Evolutionary conservation across 2,888 invertebrate genomes (phyloP).

Genomic region (Calameuta pallipes): DNA sequence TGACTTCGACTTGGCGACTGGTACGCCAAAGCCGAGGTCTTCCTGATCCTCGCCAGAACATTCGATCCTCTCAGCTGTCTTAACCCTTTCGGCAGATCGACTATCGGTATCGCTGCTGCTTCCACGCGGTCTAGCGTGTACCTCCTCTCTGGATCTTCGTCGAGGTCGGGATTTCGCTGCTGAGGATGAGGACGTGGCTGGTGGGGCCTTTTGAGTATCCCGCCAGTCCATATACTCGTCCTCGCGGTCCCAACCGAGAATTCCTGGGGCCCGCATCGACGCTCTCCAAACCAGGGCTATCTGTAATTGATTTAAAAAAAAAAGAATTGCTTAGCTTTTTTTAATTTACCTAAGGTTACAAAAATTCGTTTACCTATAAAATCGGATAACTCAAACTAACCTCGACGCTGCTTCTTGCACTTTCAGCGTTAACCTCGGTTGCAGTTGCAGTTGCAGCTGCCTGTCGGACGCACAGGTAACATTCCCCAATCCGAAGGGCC

Average conservation of each 20-base stretch:
- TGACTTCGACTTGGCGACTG: conserved; percentile 52
- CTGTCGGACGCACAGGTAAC: conserved; percentile 73
- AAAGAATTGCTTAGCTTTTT: not conserved
- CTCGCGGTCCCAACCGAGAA: conserved; percentile 65
- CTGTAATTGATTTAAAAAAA: conserved; percentile 31
- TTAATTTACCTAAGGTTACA: no score
- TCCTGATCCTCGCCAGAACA: conserved; percentile 13
- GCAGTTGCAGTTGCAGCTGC: conserved; percentile 46
- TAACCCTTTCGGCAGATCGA: not conserved
- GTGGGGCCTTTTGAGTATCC: conserved; percentile 59
- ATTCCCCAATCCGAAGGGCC: conserved; percentile 72
- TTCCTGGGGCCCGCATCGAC: conserved; percentile 64
- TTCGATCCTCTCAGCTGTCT: not conserved
- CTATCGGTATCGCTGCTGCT: not conserved
- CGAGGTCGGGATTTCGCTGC: conserved; percentile 43
- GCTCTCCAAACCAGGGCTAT: conserved; percentile 64
- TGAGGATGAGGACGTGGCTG: conserved; percentile 23
- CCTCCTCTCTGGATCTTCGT: conserved; percentile 49
- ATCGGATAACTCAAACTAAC: conserved; percentile 25
- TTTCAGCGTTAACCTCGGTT: conserved; percentile 29
- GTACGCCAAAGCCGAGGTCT: conserved; percentile 18
- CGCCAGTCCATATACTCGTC: conserved; percentile 65
- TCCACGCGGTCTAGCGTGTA: not conserved
- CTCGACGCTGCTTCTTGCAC: conserved; percentile 43
- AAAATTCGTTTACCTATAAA: no score